Percentiles rank a stretch among this genome's conserved stretches.
Evolutionary conservation across 2,888 invertebrate genomes (phyloP).

Genomic region (Heliothis peltigera): DNA sequence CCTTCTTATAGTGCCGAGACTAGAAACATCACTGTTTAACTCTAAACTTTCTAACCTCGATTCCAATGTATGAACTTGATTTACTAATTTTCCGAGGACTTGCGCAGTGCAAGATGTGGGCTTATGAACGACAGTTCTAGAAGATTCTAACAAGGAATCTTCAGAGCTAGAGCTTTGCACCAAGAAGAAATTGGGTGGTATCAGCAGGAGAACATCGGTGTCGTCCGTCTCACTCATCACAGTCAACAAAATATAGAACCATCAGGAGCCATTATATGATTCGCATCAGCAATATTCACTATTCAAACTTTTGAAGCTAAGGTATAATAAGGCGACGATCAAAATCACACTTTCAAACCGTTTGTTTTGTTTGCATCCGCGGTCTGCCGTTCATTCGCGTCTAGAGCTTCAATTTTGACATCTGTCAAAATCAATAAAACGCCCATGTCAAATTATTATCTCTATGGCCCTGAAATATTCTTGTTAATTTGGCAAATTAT

Average conservation of each 20-base stretch:
- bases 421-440: neutral
- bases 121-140: slow-evolving; percentile 85
- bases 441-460: too few species aligned
- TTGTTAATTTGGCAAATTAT: too few species aligned
- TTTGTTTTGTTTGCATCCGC: slow-evolving; percentile 40
- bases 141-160: slow-evolving; percentile 82
- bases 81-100: slow-evolving; percentile 89
- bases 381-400: neutral
- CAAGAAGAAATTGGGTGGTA: slow-evolving; percentile 94
- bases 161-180: slow-evolving; percentile 91
- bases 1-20: slow-evolving; percentile 64
- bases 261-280: slow-evolving; percentile 76
- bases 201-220: slow-evolving; percentile 94
- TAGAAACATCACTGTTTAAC: slow-evolving; percentile 76
- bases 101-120: slow-evolving; percentile 86
- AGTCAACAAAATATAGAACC: slow-evolving; percentile 61
- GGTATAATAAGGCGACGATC: neutral
- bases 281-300: slow-evolving; percentile 3
- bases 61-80: slow-evolving; percentile 91
- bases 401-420: neutral
- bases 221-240: slow-evolving; percentile 92
- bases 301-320: neutral
- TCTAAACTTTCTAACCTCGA: slow-evolving; percentile 86
- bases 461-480: too few species aligned
- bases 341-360: slow-evolving; percentile 2